A percentile compares a stretch with the other conserved stretches of the same genome.
Evolutionary conservation across 2,888 invertebrate species (phyloP).

Genomic region (Drosophila nr. perissopoda): DNA sequence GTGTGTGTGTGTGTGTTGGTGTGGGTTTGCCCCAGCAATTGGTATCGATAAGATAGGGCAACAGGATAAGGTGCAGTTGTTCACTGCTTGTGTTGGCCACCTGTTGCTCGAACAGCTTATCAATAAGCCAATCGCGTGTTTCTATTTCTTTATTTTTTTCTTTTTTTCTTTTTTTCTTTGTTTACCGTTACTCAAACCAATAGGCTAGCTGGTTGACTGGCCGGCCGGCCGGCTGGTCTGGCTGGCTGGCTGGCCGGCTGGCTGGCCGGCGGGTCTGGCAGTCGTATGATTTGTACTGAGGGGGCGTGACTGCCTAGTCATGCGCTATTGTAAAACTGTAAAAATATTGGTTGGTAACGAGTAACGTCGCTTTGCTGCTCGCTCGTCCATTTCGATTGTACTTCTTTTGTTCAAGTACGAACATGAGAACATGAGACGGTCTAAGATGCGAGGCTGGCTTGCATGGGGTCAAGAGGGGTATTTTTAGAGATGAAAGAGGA

Average conservation of each 20-base stretch:
- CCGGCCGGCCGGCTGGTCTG: not conserved
- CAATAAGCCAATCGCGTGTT: constrained; percentile 22
- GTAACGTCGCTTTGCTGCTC: no score
- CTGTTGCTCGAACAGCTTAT: constrained; percentile 48
- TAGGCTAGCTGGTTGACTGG: no score
- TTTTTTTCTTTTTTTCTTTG: constrained; percentile 8
- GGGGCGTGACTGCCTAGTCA: constrained; percentile 5
- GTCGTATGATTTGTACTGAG: not conserved
- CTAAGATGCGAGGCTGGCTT: no score
- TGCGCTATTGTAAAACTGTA: constrained; percentile 1
- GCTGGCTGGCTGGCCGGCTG: not conserved
- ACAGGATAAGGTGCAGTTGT: constrained; percentile 30
- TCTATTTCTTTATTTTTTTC: constrained; percentile 6
- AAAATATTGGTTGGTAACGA: no score
- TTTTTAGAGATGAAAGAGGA: no score
- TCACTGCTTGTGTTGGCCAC: constrained; percentile 34
- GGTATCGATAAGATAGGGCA: constrained; percentile 44
- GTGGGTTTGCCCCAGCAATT: constrained; percentile 37
- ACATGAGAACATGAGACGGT: no score
- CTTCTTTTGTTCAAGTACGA: no score
- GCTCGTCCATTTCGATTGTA: no score
- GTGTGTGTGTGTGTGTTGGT: constrained; percentile 4
- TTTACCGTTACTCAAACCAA: constrained; percentile 6
- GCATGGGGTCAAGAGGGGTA: no score
- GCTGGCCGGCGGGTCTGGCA: not conserved